These are phyloP conservation scores for Scaeva pyrastri DNA, from an alignment of 2,888 invertebrate genomes.

Conservation along the genomic window DNA sequence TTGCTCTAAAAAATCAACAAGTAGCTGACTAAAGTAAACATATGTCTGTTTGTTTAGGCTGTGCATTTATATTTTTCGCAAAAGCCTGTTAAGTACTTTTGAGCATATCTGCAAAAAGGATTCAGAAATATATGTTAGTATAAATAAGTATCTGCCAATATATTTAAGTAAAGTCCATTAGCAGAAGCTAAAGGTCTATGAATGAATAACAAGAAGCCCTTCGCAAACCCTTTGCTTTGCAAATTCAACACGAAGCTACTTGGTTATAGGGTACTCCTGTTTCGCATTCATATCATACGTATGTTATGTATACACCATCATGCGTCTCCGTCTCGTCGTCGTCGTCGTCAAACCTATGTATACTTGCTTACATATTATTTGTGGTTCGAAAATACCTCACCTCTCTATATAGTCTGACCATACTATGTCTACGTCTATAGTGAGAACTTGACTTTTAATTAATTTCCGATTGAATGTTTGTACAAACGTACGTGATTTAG, in stretches of 20 bases:
- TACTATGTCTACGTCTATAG: slow-evolving; percentile 9
- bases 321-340: background rate
- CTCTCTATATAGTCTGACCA: background rate
- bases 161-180: slow-evolving; percentile 20
- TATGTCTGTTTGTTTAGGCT: background rate
- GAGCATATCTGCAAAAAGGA: slow-evolving; percentile 10
- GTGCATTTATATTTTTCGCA: background rate
- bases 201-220: slow-evolving; percentile 29
- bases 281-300: background rate
- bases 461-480: slow-evolving; percentile 64
- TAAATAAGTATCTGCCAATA: background rate
- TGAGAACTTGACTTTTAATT: slow-evolving; percentile 70
- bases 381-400: slow-evolving; percentile 10
- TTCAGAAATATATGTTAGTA: background rate
- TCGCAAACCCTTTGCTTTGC: background rate
- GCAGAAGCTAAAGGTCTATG: background rate
- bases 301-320: too few species aligned
- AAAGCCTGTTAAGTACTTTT: background rate
- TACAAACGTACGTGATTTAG: slow-evolving; percentile 53
- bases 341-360: background rate
- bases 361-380: slow-evolving; percentile 19
- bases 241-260: slow-evolving; percentile 22
- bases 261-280: too few species aligned
- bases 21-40: too few species aligned
- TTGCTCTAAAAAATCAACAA: too few species aligned